These are phyloP conservation scores for Troides helena DNA, from an alignment of 2,888 invertebrate species.

Conservation along the genomic window DNA sequence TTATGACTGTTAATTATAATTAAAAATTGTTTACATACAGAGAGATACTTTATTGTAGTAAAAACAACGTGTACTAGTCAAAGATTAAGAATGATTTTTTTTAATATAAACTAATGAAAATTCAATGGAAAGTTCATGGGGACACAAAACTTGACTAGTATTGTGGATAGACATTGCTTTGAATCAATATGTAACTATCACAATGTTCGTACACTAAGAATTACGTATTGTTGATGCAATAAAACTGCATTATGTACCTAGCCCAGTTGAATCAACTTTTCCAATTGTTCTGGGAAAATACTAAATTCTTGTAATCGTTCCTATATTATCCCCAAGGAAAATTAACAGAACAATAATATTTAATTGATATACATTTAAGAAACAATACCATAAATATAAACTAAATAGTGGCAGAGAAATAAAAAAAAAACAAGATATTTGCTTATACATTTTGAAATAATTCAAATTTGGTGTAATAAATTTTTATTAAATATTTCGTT, in stretches of 20 bases:
- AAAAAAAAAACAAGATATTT: too few relatives aligned
- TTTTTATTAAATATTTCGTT: too few relatives aligned
- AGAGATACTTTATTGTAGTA: too few relatives aligned
- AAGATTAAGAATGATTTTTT: neutral
- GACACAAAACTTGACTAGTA: neutral
- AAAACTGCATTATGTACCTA: conserved; percentile 2
- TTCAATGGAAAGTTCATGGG: neutral
- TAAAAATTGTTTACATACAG: too few relatives aligned
- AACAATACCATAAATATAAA: neutral
- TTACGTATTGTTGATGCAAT: conserved; percentile 13
- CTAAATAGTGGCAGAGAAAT: neutral
- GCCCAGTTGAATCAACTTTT: conserved; percentile 7
- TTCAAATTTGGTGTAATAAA: too few relatives aligned
- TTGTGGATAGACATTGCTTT: neutral
- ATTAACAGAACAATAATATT: neutral
- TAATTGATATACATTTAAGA: neutral
- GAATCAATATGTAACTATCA: neutral
- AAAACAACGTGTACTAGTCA: too few relatives aligned
- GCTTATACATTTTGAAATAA: too few relatives aligned
- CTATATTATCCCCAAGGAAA: conserved; percentile 19
- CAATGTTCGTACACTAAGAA: neutral
- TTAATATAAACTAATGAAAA: neutral
- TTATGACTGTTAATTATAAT: too few relatives aligned
- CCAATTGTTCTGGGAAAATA: conserved; percentile 16
- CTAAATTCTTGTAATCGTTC: conserved; percentile 6